These are phyloP conservation scores for Myrmecobius fasciatus DNA, from an alignment of 2,113 vertebrate genomes.

Conservation along the genomic window DNA sequence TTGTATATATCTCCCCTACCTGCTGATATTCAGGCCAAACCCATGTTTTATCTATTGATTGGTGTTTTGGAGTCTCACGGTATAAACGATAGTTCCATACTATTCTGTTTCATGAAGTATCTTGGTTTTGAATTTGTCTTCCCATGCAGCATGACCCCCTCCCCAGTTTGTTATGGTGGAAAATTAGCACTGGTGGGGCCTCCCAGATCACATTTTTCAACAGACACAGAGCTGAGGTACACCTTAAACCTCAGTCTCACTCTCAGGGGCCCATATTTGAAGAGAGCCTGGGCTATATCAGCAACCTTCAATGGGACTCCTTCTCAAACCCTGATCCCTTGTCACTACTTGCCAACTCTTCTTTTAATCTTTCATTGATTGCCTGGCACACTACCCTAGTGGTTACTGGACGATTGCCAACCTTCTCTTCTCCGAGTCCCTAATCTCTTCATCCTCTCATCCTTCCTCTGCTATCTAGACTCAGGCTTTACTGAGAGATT, in stretches of 20 bases:
- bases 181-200: background rate
- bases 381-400: background rate
- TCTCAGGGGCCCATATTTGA: background rate
- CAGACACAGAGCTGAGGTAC: background rate
- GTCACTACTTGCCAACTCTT: background rate
- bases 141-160: no score
- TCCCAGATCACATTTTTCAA: background rate
- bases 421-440: background rate
- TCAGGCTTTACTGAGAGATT: background rate
- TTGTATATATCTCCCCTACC: background rate
- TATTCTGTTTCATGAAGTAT: background rate
- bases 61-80: background rate
- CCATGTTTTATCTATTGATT: no score
- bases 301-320: background rate
- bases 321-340: background rate
- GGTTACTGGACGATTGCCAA: background rate
- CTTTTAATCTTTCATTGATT: background rate
- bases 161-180: background rate
- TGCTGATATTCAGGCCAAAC: background rate
- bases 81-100: background rate
- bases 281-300: background rate
- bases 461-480: background rate
- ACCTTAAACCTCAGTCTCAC: background rate
- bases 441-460: background rate
- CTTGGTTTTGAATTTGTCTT: background rate